These are phyloP conservation scores for Distichodus sexfasciatus DNA, from an alignment of 2,797 vertebrate genomes.

Conservation along the genomic window DNA sequence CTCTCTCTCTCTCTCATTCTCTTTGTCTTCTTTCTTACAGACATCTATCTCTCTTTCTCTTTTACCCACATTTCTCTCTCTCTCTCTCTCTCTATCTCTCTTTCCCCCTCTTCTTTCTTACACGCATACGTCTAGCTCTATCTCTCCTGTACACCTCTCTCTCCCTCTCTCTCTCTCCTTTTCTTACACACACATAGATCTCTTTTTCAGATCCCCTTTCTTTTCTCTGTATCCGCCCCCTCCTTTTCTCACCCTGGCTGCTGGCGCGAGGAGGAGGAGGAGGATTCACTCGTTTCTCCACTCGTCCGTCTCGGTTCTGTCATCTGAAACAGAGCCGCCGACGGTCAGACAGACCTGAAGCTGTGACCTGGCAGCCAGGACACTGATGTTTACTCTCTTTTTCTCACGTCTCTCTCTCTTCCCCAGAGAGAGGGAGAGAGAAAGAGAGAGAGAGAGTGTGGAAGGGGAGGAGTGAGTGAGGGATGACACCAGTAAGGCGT, in stretches of 20 bases:
- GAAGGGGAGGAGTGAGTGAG: not conserved
- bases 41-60: slow-evolving; percentile 16
- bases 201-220: not conserved
- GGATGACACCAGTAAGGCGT: slow-evolving; percentile 10
- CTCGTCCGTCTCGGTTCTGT: slow-evolving; percentile 17
- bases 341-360: too few species aligned
- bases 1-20: slow-evolving; percentile 29
- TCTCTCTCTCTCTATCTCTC: not conserved
- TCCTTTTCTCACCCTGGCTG: not conserved
- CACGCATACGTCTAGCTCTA: too few species aligned
- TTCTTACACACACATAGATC: not conserved
- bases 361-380: slow-evolving; percentile 23
- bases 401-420: not conserved
- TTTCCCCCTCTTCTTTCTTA: not conserved
- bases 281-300: slow-evolving; percentile 20
- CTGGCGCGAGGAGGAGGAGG: not conserved
- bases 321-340: slow-evolving; percentile 9
- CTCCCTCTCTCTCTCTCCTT: not conserved
- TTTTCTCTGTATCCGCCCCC: not conserved
- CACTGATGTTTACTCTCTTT: slow-evolving; percentile 17
- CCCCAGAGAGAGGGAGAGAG: not conserved
- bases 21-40: slow-evolving; percentile 7
- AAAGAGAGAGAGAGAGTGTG: not conserved
- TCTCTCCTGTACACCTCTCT: too few species aligned
- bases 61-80: slow-evolving; percentile 41